Percentiles rank a stretch among this genome's conserved stretches.
phyloP scores from a whole-genome alignment of 2,888 invertebrate genomes.

The Acronicta psi region DNA sequence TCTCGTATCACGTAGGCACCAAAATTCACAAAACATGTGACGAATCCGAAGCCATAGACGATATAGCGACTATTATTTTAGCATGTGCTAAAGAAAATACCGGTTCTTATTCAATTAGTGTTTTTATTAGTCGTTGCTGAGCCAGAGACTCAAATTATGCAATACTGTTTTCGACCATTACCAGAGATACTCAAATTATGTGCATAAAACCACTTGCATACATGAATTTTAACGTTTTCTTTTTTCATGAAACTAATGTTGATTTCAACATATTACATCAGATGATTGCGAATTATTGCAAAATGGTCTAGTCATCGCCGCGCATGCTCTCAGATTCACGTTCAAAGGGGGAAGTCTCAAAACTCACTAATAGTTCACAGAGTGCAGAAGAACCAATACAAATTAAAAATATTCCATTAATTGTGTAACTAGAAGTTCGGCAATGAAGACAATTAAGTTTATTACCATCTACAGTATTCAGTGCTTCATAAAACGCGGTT shows the following conservation, averaged over 20 bases:
- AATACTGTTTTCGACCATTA: too few species aligned
- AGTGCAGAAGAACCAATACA: conserved; percentile 11
- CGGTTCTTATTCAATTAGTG: conserved; percentile 26
- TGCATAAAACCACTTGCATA: neutral
- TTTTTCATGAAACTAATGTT: neutral
- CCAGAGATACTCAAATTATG: conserved; percentile 3
- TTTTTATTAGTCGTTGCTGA: conserved; percentile 32
- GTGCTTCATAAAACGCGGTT: conserved; percentile 9
- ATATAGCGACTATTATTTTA: conserved; percentile 23
- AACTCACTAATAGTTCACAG: conserved; percentile 24
- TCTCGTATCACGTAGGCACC: conserved; percentile 68
- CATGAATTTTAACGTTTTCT: neutral
- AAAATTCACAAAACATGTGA: conserved; percentile 32
- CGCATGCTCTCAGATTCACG: conserved; percentile 59
- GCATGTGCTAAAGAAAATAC: conserved; percentile 33
- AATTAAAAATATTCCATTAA: conserved; percentile 6
- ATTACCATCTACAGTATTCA: conserved; percentile 17
- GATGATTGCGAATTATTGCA: conserved; percentile 46
- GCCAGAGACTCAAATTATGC: conserved; percentile 11
- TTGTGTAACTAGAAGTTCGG: conserved; percentile 5
- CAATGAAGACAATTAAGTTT: conserved; percentile 17
- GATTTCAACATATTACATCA: conserved; percentile 53
- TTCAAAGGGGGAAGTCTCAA: conserved; percentile 11
- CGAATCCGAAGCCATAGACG: conserved; percentile 23
- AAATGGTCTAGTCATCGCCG: conserved; percentile 53